Percentiles rank a stretch among this genome's conserved stretches.
These are phyloP conservation scores for Nipponia nippon DNA, from an alignment of 2,113 vertebrate species.

Conservation along the genomic window DNA sequence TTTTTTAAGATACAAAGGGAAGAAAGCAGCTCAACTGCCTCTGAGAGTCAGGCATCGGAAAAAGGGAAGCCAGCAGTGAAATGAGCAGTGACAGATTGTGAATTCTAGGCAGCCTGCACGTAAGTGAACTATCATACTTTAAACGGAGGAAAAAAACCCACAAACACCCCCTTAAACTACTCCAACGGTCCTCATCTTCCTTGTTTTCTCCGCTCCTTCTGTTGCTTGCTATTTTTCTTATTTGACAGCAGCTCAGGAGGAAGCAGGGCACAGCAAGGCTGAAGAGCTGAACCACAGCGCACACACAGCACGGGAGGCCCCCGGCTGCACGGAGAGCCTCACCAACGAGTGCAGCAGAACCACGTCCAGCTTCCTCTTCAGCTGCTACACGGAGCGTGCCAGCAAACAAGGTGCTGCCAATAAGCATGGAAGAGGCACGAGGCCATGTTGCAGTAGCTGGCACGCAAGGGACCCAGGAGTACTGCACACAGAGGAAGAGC, in stretches of 20 bases:
- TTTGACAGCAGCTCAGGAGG: neutral
- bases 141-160: neutral
- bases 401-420: neutral
- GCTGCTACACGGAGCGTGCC: neutral
- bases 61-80: neutral
- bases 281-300: neutral
- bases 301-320: neutral
- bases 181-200: neutral
- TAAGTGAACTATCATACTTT: neutral
- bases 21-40: neutral
- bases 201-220: neutral
- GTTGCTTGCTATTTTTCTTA: neutral
- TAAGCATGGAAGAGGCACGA: neutral
- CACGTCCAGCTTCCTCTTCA: neutral
- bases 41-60: neutral
- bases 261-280: neutral
- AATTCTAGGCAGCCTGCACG: neutral
- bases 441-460: neutral
- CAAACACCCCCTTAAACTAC: neutral
- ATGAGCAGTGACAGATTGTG: neutral
- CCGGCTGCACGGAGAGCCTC: neutral
- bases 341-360: neutral
- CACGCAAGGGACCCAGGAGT: neutral
- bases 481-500: neutral
- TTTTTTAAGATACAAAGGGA: neutral